Evolutionary conservation across 1,140 invertebrate species (phyloP).

Genomic region (Drosophila tristis): DNA sequence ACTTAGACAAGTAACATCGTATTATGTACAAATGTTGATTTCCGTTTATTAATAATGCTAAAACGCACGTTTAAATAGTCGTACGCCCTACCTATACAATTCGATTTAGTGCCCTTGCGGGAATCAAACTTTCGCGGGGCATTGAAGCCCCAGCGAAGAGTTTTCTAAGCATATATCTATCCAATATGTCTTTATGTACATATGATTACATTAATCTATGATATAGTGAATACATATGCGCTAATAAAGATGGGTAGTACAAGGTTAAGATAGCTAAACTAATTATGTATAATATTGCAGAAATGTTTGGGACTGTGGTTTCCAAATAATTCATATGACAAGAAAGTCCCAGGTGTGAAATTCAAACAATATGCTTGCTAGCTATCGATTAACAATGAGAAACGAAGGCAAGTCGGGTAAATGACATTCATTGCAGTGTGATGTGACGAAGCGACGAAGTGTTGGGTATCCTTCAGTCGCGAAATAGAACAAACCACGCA

Average conservation of each 20-base stretch:
- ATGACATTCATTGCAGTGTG: conserved; percentile 38
- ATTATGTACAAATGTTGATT: conserved; percentile 49
- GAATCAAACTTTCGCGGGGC: too few species aligned
- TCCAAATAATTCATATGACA: conserved; percentile 20
- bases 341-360: conserved; percentile 18
- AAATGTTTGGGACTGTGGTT: conserved; percentile 29
- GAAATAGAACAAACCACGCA: conserved; percentile 19
- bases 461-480: conserved; percentile 11
- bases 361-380: not conserved
- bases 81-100: conserved; percentile 28
- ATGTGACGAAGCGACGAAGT: conserved; percentile 8
- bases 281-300: conserved; percentile 64
- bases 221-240: conserved; percentile 32
- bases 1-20: conserved; percentile 38
- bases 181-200: conserved; percentile 28
- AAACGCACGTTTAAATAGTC: conserved; percentile 59
- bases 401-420: conserved; percentile 19
- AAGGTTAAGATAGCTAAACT: conserved; percentile 28
- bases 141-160: too few species aligned
- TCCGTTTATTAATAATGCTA: conserved; percentile 48
- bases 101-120: conserved; percentile 8
- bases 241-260: conserved; percentile 7
- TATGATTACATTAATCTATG: conserved; percentile 22
- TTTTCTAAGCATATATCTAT: conserved; percentile 11
- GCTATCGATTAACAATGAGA: not conserved